Percentiles rank a stretch among this genome's conserved stretches.
Conservation (phyloP, 2,797 vertebrate species). For the Paguma larvata region DNA sequence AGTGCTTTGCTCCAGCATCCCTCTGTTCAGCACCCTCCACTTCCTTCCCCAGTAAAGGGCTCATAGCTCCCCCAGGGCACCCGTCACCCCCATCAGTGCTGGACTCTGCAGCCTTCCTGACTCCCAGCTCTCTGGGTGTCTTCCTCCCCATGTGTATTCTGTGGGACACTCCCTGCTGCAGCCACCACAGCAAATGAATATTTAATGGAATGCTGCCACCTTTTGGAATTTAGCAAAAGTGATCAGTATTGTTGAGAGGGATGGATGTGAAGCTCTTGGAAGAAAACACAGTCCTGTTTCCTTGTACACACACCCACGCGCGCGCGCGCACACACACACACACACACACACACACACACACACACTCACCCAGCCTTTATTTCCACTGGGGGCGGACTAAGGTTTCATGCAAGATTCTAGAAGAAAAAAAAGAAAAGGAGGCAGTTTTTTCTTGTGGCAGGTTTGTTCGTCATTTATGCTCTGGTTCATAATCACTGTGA, state of each 20-base stretch:
- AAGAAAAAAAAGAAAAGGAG: not conserved
- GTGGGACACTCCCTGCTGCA: not conserved
- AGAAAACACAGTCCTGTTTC: fast-evolving
- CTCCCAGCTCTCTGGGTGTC: not conserved
- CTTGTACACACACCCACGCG: fast-evolving
- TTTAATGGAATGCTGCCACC: constrained; percentile 84
- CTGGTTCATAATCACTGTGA: not conserved
- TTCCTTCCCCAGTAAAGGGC: not conserved
- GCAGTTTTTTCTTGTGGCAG: not conserved
- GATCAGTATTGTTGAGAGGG: not conserved
- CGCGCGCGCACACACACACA: fast-evolving
- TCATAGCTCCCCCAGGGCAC: not conserved
- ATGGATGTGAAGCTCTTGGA: not conserved
- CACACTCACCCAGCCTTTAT: not conserved
- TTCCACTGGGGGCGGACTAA: not conserved
- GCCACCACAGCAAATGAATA: constrained; percentile 48
- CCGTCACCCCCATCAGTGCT: fast-evolving
- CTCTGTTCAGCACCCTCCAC: not conserved
- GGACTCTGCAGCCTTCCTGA: not conserved
- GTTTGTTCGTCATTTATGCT: not conserved
- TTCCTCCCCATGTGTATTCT: not conserved
- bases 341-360: fast-evolving
- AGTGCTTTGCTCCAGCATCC: not conserved
- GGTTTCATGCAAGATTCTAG: not conserved
- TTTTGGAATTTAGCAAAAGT: constrained; percentile 78